Evolutionary conservation across 2,113 vertebrate genomes (phyloP), one percentile per base, ranked within the genome.

Genomic region (Blennius ocellaris): DNA sequence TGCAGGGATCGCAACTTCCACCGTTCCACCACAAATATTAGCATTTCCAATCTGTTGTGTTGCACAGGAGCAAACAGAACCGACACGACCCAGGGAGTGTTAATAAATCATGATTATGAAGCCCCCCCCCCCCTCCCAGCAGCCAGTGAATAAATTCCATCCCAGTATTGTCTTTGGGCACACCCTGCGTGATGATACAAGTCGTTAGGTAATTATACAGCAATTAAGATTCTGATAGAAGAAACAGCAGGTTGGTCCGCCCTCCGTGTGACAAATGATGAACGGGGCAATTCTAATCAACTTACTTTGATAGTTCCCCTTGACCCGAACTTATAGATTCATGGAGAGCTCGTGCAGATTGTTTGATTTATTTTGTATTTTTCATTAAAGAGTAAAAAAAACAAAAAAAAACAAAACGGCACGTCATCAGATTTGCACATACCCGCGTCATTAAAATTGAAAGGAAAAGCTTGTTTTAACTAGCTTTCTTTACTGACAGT

Each of bases 21-120:
- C 79, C 49, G 40, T 83, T 82, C 81, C 56, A 63, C 81, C 52
- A 63, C 82, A 88, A 92, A 92, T 91, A 93, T 92, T 85, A 93
- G 82, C 86, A 88, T 91, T 92, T 89, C 62, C 90, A 92, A 93
- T 93, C 88, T 92, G 92, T 86, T 90, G 87, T 90, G 82, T 87
- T 71, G 86, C 73, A 57, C 76, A 56, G 81, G 69, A 65, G 87
- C 86, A 89, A 93, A 91, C 72, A 87, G 80, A 86, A 85, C 65
- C 86, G 77, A 87, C 86, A 84, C 83, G 58, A 89, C 79, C 81
- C 66, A 58, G 81, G 69, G 78, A 79, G 74, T 56, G 83, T 92
- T 93, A 90, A 94, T 94, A 92, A 93, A 94, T 94, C 92, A 92
- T 82, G 89, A 92, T 94, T 92, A 93, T 80, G 76, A 89, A 84